Percentiles rank a stretch among this genome's conserved stretches.
Conservation (phyloP, 2,888 invertebrate species). For the Cantharis flavilabris region DNA sequence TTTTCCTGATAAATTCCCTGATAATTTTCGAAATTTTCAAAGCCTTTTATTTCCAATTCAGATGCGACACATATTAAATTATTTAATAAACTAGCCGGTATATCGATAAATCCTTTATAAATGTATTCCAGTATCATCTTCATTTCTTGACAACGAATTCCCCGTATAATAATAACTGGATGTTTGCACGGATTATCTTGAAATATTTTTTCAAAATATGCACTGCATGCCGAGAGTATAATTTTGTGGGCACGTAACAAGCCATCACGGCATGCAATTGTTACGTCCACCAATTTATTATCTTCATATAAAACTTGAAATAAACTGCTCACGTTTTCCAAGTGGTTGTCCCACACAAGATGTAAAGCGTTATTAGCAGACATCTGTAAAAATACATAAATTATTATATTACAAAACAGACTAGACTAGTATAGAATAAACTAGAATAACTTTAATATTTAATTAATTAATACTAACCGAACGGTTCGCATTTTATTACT, state of each 20-base stretch:
- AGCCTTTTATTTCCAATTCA: slow-evolving; percentile 69
- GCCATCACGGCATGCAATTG: slow-evolving; percentile 73
- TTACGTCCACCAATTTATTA: slow-evolving; percentile 71
- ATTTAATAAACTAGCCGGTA: slow-evolving; percentile 66
- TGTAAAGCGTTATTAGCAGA: slow-evolving; percentile 56
- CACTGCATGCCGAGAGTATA: slow-evolving; percentile 75
- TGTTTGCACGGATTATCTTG: slow-evolving; percentile 76
- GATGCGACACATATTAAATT: slow-evolving; percentile 69
- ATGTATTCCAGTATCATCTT: slow-evolving; percentile 71
- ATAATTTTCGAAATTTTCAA: slow-evolving; percentile 47
- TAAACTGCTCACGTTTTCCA: slow-evolving; percentile 71
- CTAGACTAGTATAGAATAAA: no score
- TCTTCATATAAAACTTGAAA: slow-evolving; percentile 72
- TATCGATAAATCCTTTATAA: slow-evolving; percentile 73
- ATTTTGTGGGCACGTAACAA: slow-evolving; percentile 72
- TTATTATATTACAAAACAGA: no score
- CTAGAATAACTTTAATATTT: no score
- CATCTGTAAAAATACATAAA: slow-evolving; percentile 10
- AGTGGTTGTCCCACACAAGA: slow-evolving; percentile 74
- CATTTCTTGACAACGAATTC: slow-evolving; percentile 68
- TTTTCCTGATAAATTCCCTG: not conserved
- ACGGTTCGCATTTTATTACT: no score
- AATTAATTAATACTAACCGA: no score
- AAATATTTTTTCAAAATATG: slow-evolving; percentile 77
- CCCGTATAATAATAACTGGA: slow-evolving; percentile 72